Evolutionary conservation across 1,140 invertebrate species (phyloP).

Genomic region (Acyrthosiphon pisum): DNA sequence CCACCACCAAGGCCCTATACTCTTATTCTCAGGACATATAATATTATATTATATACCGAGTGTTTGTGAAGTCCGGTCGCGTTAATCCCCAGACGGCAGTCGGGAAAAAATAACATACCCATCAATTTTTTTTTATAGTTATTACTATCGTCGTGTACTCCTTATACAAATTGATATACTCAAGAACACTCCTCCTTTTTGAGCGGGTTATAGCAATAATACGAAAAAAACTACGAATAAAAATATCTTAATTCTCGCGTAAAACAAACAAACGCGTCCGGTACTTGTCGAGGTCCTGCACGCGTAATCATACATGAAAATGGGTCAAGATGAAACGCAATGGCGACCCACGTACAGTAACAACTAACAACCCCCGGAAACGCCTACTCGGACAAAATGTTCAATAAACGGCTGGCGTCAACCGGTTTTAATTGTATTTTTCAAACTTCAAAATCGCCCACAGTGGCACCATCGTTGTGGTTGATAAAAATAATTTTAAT

Average conservation of each 20-base stretch:
- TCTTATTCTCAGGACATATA: neutral
- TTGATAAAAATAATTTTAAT: neutral
- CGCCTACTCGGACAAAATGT: neutral
- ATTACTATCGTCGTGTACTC: neutral
- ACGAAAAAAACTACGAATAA: neutral
- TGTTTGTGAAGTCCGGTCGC: neutral
- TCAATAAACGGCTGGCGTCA: neutral
- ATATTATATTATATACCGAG: neutral
- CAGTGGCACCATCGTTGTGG: neutral
- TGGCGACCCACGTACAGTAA: neutral
- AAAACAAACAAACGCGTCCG: neutral
- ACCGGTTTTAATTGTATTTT: neutral
- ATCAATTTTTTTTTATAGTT: neutral
- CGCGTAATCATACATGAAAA: neutral
- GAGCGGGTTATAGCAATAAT: neutral
- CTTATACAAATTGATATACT: neutral
- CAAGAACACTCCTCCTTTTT: neutral
- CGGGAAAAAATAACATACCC: neutral
- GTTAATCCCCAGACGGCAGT: neutral
- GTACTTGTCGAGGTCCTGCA: neutral
- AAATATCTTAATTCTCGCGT: neutral
- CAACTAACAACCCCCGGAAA: constrained; percentile 17
- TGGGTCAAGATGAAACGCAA: neutral
- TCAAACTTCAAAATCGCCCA: neutral
- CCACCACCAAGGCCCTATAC: neutral